phyloP scores from a whole-genome alignment of 2,113 vertebrate species.

The Carassius auratus region DNA sequence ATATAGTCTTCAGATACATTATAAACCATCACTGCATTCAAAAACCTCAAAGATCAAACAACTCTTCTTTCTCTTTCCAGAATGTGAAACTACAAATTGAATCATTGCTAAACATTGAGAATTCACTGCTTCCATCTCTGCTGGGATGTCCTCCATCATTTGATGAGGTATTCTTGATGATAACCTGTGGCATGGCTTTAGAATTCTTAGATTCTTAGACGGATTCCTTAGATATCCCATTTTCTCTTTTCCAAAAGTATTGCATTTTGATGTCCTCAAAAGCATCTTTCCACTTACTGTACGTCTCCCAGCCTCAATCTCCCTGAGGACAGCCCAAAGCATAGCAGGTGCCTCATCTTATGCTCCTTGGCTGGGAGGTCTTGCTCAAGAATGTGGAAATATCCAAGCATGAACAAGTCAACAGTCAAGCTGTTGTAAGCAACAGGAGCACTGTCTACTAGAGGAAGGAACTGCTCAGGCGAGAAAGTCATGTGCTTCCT shows the following conservation, averaged over 20 bases:
- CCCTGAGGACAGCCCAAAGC: conserved; percentile 86
- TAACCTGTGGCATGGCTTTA: conserved; percentile 55
- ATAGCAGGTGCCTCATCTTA: conserved; percentile 89
- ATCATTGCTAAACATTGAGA: conserved; percentile 74
- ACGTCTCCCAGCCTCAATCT: conserved; percentile 82
- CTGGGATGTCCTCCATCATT: conserved; percentile 42
- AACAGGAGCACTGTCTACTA: conserved; percentile 69
- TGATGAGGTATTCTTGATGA: conserved; percentile 47
- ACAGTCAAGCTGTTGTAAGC: conserved; percentile 84
- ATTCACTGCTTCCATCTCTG: conserved; percentile 50
- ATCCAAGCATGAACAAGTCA: conserved; percentile 95
- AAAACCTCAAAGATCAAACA: conserved; percentile 78
- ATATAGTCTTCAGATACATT: background rate
- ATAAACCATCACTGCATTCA: conserved; percentile 8
- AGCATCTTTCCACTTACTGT: conserved; percentile 84
- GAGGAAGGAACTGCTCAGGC: conserved; percentile 87
- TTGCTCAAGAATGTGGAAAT: conserved; percentile 92
- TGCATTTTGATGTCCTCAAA: conserved; percentile 89
- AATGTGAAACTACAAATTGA: conserved; percentile 95
- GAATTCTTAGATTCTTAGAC: conserved; percentile 7
- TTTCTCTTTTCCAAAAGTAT: conserved; percentile 77
- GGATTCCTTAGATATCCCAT: background rate
- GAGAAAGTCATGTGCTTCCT: conserved; percentile 72
- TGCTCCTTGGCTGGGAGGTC: conserved; percentile 85
- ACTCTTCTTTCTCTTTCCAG: conserved; percentile 97